Base-by-base conservation (phyloP, 1,140 invertebrate species). In the Drosophila subobscura region DNA sequence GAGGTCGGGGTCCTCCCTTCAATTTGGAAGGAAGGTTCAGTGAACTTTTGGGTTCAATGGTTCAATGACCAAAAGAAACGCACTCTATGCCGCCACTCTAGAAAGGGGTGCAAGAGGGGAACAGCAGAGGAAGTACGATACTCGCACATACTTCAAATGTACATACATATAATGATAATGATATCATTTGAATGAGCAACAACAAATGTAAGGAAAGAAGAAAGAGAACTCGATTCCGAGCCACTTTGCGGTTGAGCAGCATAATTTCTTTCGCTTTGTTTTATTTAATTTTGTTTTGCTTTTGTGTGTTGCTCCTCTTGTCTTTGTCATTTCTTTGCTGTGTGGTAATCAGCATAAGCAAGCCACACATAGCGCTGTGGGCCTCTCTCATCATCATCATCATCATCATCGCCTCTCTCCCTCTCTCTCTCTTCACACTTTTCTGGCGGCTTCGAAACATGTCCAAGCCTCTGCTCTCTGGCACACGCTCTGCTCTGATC, bases 61-160 rank as follows among this genome's bases (percentile, higher is more conserved):
- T 70, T 73, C 71, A 73, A 73, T 29, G 72, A 67, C 71, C 71
- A 75, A 67, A 75, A 76, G 72, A 75, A 75, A 75, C 70, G 71
- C 71, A 65, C 71, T 65, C 52, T 41, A 40, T 66, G 33, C 33
- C 33, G 10, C 8, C 33, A 7, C 3, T 37, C 42, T 67, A 54
- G 55, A 33, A 50, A 74, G 40, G 29, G 42, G 27, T 33, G 33
- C 53, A 73, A 57, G 47, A 27, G 49, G 25, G 14, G n/a, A 10
- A 41, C 8, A 10, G 54, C 7, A 3, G 10, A 40, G 37, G 16
- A 22, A 33, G n/a, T 41, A 37, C 20, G 27, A 41, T 33, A 37
- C 33, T 4, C 4, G 4, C 8, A 37, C 33, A 37, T n/a, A n/a
- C n/a, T n/a, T n/a, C n/a, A n/a, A n/a, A n/a, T n/a, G n/a, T n/a